phyloP scores from a whole-genome alignment of 2,113 vertebrate genomes.

The Meles meles region DNA sequence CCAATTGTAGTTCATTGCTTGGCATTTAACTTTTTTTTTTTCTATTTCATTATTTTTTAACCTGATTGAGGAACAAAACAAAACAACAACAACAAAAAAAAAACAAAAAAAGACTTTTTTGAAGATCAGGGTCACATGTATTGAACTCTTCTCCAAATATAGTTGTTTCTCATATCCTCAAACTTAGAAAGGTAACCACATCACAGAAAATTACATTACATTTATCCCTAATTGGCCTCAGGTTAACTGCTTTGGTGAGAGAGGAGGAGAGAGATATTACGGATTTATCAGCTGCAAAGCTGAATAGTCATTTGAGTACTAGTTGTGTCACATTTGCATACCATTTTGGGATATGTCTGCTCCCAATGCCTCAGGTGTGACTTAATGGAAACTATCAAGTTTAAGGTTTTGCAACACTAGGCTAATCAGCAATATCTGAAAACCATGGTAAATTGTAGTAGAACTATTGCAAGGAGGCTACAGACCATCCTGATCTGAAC shows the following conservation, averaged over 20 bases:
- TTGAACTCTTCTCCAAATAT: background rate
- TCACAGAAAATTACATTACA: background rate
- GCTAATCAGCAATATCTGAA: background rate
- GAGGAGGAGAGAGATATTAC: background rate
- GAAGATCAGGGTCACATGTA: background rate
- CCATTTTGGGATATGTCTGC: background rate
- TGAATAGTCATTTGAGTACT: constrained; percentile 22
- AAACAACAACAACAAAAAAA: background rate
- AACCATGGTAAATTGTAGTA: background rate
- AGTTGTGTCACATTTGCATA: background rate
- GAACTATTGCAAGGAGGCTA: background rate
- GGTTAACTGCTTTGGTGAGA: constrained; percentile 20
- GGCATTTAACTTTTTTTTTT: background rate
- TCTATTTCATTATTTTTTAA: background rate
- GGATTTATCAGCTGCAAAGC: background rate
- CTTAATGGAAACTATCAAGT: constrained; percentile 22
- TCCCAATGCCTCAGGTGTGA: background rate
- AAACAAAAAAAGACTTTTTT: background rate
- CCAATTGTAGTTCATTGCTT: background rate
- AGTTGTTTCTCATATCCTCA: background rate
- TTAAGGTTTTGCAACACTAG: background rate
- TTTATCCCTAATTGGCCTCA: constrained; percentile 11
- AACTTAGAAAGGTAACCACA: background rate
- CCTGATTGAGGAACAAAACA: background rate
- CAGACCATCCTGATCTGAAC: background rate